phyloP scores from a whole-genome alignment of 2,113 vertebrate genomes.

The Heptranchias perlo region DNA sequence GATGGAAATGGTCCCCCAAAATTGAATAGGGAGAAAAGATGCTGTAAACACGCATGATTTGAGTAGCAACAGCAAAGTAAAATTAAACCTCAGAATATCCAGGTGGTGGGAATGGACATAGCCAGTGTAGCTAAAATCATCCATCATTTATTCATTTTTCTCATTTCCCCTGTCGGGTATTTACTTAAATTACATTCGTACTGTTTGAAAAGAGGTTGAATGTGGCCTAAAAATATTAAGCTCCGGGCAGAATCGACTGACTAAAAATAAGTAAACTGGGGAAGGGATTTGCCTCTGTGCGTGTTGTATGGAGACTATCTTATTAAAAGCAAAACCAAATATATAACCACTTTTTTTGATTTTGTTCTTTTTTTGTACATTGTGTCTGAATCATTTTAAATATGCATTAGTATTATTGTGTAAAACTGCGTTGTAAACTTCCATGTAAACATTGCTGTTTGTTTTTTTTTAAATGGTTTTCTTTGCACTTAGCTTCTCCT shows the following conservation, averaged over 20 bases:
- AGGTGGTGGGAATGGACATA: background rate
- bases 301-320: background rate
- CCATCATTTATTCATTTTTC: background rate
- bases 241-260: background rate
- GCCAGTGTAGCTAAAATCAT: background rate
- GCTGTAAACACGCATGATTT: background rate
- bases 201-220: background rate
- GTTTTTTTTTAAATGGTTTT: constrained; percentile 28
- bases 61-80: background rate
- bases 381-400: background rate
- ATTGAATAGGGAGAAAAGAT: background rate
- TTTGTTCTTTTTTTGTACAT: constrained; percentile 26
- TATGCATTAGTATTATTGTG: constrained; percentile 18
- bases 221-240: background rate
- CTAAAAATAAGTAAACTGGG: background rate
- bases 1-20: background rate
- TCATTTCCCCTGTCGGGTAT: background rate
- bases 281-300: background rate
- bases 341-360: constrained; percentile 29
- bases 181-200: background rate
- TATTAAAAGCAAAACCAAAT: constrained; percentile 25
- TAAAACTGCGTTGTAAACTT: constrained; percentile 33
- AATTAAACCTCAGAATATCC: constrained; percentile 1
- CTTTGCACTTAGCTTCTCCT: constrained; percentile 31
- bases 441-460: constrained; percentile 11